A percentile compares a stretch with the other conserved stretches of the same genome.
Conservation (phyloP, 2,113 vertebrate species). For the Menura novaehollandiae region DNA sequence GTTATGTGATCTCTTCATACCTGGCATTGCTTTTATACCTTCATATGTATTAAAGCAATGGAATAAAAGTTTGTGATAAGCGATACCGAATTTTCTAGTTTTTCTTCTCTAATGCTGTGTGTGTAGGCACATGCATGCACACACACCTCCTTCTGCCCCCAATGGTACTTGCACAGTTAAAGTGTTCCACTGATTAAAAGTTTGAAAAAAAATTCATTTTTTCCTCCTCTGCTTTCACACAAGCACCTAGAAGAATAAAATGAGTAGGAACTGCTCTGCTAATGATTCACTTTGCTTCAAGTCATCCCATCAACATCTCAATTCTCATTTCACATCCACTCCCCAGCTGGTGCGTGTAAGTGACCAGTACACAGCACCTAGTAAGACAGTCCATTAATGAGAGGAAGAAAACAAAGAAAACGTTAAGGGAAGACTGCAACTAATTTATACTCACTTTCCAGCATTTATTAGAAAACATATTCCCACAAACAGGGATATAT, state of each 20-base stretch:
- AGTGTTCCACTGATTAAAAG: neutral
- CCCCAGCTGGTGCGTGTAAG: neutral
- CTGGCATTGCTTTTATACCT: neutral
- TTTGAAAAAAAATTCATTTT: neutral
- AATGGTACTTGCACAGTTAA: neutral
- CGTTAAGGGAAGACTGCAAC: neutral
- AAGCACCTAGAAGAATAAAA: neutral
- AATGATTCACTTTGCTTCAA: neutral
- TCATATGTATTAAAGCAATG: neutral
- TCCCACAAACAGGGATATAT: neutral
- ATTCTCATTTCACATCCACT: neutral
- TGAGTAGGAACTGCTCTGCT: neutral
- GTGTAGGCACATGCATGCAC: neutral
- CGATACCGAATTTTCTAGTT: neutral
- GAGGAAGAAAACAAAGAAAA: neutral
- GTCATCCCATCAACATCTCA: neutral
- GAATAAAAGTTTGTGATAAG: neutral
- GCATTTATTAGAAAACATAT: neutral
- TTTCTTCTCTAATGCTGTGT: neutral
- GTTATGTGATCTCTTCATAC: neutral
- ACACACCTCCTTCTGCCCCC: no score
- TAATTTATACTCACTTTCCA: neutral
- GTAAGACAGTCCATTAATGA: neutral
- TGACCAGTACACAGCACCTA: neutral
- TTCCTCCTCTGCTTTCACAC: neutral